Percentiles rank a stretch among this genome's conserved stretches.
Conservation (phyloP, 2,797 vertebrate species). For the Alosa sapidissima region DNA sequence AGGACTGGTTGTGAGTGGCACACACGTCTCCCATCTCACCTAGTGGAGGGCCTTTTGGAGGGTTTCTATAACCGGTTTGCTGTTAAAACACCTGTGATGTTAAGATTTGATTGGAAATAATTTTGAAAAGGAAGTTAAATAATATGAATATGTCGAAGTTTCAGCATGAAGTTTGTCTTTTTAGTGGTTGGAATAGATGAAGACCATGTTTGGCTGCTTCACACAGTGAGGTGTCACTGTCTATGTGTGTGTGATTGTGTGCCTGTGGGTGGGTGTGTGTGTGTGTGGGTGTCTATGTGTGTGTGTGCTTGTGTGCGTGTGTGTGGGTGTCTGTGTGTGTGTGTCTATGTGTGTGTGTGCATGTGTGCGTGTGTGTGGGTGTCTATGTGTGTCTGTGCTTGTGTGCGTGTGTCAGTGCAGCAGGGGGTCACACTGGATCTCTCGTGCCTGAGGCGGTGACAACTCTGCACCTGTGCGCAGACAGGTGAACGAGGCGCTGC, state of each 20-base stretch:
- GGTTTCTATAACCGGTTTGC: neutral
- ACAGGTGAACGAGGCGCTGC: slow-evolving; percentile 66
- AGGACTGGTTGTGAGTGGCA: neutral
- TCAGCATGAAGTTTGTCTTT: too few species aligned
- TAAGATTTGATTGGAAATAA: neutral
- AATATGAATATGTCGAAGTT: neutral
- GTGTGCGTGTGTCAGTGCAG: slow-evolving; percentile 67
- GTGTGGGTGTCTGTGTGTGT: neutral
- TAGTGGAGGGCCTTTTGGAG: neutral
- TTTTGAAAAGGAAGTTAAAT: neutral
- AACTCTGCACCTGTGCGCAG: slow-evolving; percentile 63
- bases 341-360: neutral
- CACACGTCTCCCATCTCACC: neutral
- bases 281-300: neutral
- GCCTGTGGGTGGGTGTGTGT: neutral
- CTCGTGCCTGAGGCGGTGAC: slow-evolving; percentile 52
- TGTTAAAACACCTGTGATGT: neutral
- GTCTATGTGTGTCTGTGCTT: slow-evolving; percentile 50
- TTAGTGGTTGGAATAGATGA: too few species aligned
- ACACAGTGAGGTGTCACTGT: neutral
- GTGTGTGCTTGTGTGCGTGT: neutral
- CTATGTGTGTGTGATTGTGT: neutral
- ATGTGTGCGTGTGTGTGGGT: slow-evolving; percentile 53
- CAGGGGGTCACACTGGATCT: slow-evolving; percentile 55
- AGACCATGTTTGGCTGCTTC: neutral